phyloP scores from a whole-genome alignment of 2,888 invertebrate species.

The Cantharis lateralis region DNA sequence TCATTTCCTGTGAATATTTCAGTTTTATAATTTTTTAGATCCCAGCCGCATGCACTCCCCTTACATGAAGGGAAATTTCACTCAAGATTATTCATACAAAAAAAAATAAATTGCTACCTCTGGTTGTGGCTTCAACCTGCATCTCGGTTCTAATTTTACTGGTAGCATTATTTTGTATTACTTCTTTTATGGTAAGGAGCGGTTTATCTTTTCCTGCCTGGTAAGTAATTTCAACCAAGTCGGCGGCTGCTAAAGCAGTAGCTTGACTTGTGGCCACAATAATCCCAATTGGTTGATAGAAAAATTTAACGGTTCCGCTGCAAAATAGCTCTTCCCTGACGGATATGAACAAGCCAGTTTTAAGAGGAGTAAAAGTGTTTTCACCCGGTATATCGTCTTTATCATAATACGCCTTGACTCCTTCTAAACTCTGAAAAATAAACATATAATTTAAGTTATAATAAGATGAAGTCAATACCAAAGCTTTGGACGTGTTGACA shows the following conservation, averaged over 20 bases:
- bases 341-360: constrained; percentile 31
- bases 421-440: constrained; percentile 62
- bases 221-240: constrained; percentile 62
- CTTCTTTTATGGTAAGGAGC: constrained; percentile 56
- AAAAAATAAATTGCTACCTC: constrained; percentile 23
- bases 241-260: constrained; percentile 63
- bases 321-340: constrained; percentile 56
- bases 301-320: constrained; percentile 60
- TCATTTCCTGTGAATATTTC: constrained; percentile 51
- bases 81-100: too few relatives aligned
- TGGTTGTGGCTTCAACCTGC: constrained; percentile 45
- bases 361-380: constrained; percentile 61
- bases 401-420: constrained; percentile 66
- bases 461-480: constrained; percentile 57
- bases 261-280: constrained; percentile 66
- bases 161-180: constrained; percentile 55
- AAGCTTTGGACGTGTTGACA: constrained; percentile 64
- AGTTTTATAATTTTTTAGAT: too few relatives aligned
- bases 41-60: too few relatives aligned
- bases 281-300: constrained; percentile 74
- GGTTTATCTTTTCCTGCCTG: constrained; percentile 53
- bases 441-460: background rate
- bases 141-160: constrained; percentile 52
- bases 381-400: constrained; percentile 71
- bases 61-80: too few relatives aligned